Base-by-base conservation (phyloP, 2,797 vertebrate species). In the Echeneis naucrates region DNA sequence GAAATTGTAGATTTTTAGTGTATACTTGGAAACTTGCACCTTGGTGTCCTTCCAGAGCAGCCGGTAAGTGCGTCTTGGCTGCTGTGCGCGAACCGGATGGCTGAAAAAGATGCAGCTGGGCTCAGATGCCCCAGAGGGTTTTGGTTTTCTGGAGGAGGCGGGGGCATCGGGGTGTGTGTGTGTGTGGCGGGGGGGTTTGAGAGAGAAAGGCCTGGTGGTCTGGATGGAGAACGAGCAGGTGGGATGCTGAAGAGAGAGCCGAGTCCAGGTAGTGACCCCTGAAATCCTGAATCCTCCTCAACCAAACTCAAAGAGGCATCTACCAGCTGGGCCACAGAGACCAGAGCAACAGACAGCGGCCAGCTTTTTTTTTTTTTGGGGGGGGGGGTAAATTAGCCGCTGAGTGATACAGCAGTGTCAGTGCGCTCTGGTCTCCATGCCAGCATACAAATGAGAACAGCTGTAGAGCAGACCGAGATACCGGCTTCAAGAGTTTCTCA, bases 181-280 rank as follows among this genome's bases (percentile, higher is more conserved):
- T n/a, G n/a, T n/a, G n/a, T n/a, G 50, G 60, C 38, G 38, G 17
- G 0, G 12, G 47, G 57, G 51, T 45, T 52, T 2, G 6, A 9
- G 13, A 38, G 69, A 42, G 1, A 67, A 51, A 35, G 23, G 67
- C 23, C 75, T 73, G 84, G 75, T 86, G 75, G 84, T 52, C 38
- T 63, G 74, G 44, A 30, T 45, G 42, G 52, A 55, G 74, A 52
- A 44, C 0, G 27, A 87, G 84, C 89, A 88, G 86, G 80, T 90
- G 88, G 77, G 73, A 52, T 23, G 54, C 24, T 33, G 53, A 66
- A 40, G 56, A 70, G 37, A 24, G 48, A 19, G 62, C 56, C 5
- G 42, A 63, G 42, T 72, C 69, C 75, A 87, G 77, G 78, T 89
- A 88, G 48, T 88, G 86, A 93, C 80, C 88, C 77, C 71, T 65